These are phyloP conservation scores for Parnassius orleans DNA, from an alignment of 2,888 invertebrate species.

Conservation along the genomic window DNA sequence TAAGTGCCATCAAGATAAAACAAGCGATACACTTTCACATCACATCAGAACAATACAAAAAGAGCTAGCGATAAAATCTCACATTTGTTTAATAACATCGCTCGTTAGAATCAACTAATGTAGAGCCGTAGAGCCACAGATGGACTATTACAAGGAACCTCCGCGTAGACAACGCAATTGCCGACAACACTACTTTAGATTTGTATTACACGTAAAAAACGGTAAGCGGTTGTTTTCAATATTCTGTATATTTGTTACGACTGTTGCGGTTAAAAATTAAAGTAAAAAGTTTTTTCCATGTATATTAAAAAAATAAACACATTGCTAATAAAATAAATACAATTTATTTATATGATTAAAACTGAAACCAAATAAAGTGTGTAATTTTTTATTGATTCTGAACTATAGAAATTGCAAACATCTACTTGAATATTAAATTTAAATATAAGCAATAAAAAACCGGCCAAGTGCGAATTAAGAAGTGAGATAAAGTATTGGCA, in stretches of 20 bases:
- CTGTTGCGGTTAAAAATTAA: background rate
- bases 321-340: no score
- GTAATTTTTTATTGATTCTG: no score
- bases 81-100: conserved; percentile 73
- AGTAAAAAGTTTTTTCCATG: no score
- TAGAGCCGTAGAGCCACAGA: conserved; percentile 41
- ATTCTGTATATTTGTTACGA: conserved; percentile 16
- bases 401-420: no score
- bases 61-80: conserved; percentile 68
- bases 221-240: conserved; percentile 18
- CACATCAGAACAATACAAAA: conserved; percentile 53
- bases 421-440: no score
- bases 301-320: no score
- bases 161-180: conserved; percentile 36
- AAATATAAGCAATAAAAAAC: no score
- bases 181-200: conserved; percentile 15
- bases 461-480: no score
- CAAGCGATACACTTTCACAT: conserved; percentile 60
- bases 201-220: conserved; percentile 19
- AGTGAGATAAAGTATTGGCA: no score
- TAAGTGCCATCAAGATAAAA: conserved; percentile 36
- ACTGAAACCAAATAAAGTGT: no score
- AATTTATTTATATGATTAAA: no score
- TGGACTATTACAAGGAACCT: conserved; percentile 49
- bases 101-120: conserved; percentile 74